Percentiles rank a stretch among this genome's conserved stretches.
These are phyloP conservation scores for Leptinotarsa texana DNA, from an alignment of 1,140 invertebrate species.

Conservation along the genomic window DNA sequence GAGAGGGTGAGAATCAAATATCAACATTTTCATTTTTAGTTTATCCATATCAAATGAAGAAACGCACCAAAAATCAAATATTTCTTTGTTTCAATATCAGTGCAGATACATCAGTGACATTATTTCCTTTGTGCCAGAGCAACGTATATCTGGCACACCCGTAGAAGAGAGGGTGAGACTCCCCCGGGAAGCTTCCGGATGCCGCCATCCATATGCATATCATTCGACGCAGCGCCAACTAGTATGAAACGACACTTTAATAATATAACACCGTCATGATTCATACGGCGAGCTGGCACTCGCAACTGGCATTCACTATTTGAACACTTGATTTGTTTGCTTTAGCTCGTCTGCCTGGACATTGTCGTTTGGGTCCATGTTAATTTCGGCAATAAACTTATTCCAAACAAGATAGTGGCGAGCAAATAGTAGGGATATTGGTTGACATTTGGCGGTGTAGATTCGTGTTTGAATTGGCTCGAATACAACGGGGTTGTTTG, in stretches of 20 bases:
- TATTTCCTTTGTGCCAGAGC: neutral
- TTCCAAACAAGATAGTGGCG: conserved; percentile 16
- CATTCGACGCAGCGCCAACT: conserved; percentile 11
- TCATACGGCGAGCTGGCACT: conserved; percentile 31
- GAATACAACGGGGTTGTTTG: neutral
- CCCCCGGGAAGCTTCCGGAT: conserved; percentile 3
- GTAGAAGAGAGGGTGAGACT: neutral
- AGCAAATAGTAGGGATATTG: conserved; percentile 16
- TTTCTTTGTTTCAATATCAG: no score
- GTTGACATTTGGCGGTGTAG: neutral
- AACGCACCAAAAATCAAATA: no score
- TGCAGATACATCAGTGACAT: no score
- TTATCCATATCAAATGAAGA: no score
- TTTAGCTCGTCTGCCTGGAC: conserved; percentile 16
- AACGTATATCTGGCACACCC: neutral
- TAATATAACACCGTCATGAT: conserved; percentile 33
- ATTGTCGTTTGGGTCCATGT: conserved; percentile 15
- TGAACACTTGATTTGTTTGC: conserved; percentile 39
- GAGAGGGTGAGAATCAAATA: no score
- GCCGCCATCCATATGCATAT: conserved; percentile 23
- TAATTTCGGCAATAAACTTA: conserved; percentile 17
- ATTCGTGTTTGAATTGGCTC: conserved; percentile 7
- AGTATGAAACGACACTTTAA: conserved; percentile 28
- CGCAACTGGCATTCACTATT: conserved; percentile 30
- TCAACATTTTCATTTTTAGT: no score